These are phyloP conservation scores for Periparus ater DNA, from an alignment of 2,797 vertebrate genomes.

Conservation along the genomic window DNA sequence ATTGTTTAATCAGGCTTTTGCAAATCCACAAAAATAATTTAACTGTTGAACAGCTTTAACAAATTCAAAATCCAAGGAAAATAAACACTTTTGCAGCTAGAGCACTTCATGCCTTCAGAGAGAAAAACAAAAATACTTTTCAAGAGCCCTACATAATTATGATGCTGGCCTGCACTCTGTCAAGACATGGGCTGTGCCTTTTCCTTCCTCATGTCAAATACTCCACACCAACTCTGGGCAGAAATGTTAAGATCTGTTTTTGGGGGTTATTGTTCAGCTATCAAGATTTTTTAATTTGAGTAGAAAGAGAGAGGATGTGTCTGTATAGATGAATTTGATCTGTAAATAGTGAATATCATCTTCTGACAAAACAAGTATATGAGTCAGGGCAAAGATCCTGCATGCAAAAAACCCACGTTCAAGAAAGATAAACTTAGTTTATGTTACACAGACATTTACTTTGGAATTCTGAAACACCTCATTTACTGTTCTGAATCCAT, in stretches of 20 bases:
- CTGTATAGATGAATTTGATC: neutral
- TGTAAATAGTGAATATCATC: neutral
- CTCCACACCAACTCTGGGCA: neutral
- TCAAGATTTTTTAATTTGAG: neutral
- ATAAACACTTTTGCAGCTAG: neutral
- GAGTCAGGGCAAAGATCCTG: neutral
- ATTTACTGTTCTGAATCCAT: neutral
- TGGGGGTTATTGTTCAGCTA: neutral
- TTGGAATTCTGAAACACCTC: neutral
- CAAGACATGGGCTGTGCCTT: neutral
- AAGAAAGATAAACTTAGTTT: neutral
- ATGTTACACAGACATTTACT: neutral
- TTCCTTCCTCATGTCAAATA: neutral
- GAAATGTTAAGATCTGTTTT: neutral
- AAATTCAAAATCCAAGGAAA: neutral
- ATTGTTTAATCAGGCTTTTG: neutral
- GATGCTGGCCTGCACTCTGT: neutral
- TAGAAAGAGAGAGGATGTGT: neutral
- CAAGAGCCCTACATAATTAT: neutral
- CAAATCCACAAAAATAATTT: neutral
- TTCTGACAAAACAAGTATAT: neutral
- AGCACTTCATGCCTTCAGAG: neutral
- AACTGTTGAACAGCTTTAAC: neutral
- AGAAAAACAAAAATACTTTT: neutral
- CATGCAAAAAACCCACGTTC: neutral